Evolutionary conservation across 2,113 vertebrate species (phyloP).

Genomic region (Ptyas mucosa): DNA sequence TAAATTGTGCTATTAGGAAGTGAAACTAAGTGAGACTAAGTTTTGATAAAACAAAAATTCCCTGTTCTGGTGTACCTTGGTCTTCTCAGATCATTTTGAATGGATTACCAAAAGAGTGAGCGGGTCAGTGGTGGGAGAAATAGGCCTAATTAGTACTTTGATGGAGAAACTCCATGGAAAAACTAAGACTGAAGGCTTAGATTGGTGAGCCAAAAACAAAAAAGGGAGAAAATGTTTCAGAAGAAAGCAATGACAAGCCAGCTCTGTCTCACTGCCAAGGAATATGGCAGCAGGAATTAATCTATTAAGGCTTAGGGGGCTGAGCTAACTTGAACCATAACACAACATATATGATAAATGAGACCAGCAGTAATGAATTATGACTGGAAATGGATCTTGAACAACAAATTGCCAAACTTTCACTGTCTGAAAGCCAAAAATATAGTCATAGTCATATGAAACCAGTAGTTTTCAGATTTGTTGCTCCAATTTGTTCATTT

Average conservation of each 20-base stretch:
- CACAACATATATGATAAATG: neutral
- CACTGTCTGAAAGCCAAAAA: neutral
- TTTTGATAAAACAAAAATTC: neutral
- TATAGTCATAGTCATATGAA: conserved; percentile 1
- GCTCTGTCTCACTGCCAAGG: too few relatives aligned
- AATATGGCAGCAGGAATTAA: too few relatives aligned
- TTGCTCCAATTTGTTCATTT: neutral
- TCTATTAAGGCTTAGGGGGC: too few relatives aligned
- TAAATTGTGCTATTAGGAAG: neutral
- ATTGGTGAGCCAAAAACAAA: too few relatives aligned
- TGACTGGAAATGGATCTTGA: conserved; percentile 8
- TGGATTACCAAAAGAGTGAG: neutral
- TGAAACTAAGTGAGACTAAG: neutral
- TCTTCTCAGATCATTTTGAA: neutral
- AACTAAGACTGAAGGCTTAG: too few relatives aligned
- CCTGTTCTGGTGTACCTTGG: neutral
- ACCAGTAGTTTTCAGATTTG: too few relatives aligned
- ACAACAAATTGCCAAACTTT: neutral
- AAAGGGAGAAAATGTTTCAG: too few relatives aligned
- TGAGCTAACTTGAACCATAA: neutral
- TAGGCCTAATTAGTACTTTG: too few relatives aligned
- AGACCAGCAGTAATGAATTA: neutral
- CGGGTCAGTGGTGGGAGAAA: too few relatives aligned
- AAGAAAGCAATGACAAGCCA: too few relatives aligned
- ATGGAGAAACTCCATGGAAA: too few relatives aligned